phyloP scores from a whole-genome alignment of 2,113 vertebrate genomes.

The Drymodes brunneopygia region DNA sequence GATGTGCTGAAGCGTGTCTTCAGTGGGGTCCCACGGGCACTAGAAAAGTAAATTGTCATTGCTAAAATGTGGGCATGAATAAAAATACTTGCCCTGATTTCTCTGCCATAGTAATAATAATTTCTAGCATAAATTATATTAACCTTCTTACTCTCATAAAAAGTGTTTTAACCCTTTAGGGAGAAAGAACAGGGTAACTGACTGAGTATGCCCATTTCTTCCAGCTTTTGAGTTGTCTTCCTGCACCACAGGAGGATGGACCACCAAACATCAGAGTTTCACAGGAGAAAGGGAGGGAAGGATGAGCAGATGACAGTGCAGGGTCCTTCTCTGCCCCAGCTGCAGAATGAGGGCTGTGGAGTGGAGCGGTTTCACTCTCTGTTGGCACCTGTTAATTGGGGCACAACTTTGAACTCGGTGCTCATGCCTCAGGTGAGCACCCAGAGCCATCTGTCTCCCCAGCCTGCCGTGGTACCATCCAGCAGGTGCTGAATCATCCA shows the following conservation, averaged over 20 bases:
- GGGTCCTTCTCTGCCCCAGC: neutral
- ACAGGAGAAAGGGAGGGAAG: neutral
- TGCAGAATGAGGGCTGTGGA: neutral
- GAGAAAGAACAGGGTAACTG: neutral
- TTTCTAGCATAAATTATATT: neutral
- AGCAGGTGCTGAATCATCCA: accelerated
- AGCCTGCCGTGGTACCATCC: neutral
- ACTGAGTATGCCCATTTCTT: neutral
- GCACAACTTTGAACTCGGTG: accelerated
- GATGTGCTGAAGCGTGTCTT: neutral
- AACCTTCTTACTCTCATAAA: neutral
- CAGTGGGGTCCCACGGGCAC: accelerated
- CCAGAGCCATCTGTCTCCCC: neutral
- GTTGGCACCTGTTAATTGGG: neutral
- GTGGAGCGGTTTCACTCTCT: accelerated
- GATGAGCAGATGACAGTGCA: accelerated
- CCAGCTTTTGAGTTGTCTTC: neutral
- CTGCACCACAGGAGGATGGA: neutral
- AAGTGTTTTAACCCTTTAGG: neutral
- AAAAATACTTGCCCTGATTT: constrained; percentile 48
- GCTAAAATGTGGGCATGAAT: neutral
- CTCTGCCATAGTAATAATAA: neutral
- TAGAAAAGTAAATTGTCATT: neutral
- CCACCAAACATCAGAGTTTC: neutral
- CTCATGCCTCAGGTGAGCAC: accelerated